Percentiles rank a stretch among this genome's conserved stretches.
These are phyloP conservation scores for Phthorimaea operculella DNA, from an alignment of 1,140 invertebrate genomes.

Conservation along the genomic window DNA sequence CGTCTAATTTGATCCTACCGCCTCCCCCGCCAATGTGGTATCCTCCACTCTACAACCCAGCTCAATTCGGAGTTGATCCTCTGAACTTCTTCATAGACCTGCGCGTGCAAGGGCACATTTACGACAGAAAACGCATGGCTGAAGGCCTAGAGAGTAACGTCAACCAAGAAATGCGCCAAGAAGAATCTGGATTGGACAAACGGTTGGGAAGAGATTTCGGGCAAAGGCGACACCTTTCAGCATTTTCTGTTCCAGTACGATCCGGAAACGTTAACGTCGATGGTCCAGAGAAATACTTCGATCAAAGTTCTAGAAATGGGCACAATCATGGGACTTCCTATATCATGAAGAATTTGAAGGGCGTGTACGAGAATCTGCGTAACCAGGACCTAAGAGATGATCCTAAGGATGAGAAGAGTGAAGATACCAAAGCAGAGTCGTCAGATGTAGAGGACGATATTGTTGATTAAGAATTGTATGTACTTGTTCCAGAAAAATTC, in stretches of 20 bases:
- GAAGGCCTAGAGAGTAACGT: constrained; percentile 42
- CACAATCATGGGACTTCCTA: constrained; percentile 49
- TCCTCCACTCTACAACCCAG: constrained; percentile 75
- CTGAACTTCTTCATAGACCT: constrained; percentile 85
- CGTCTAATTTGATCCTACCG: constrained; percentile 68
- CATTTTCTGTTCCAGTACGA: constrained; percentile 72
- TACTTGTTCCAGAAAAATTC: too few relatives aligned
- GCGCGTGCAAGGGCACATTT: constrained; percentile 82
- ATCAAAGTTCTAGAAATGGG: constrained; percentile 23
- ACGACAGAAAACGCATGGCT: constrained; percentile 74
- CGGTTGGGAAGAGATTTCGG: constrained; percentile 47
- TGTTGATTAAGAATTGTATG: constrained; percentile 31
- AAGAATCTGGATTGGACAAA: constrained; percentile 45
- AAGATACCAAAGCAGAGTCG: constrained; percentile 50
- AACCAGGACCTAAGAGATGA: constrained; percentile 29
- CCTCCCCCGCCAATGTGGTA: constrained; percentile 79
- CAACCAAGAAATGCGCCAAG: constrained; percentile 31
- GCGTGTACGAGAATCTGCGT: constrained; percentile 48
- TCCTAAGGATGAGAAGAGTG: constrained; percentile 28
- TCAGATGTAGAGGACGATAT: constrained; percentile 57
- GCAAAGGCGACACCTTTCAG: constrained; percentile 71
- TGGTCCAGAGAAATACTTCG: constrained; percentile 41
- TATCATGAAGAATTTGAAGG: constrained; percentile 59
- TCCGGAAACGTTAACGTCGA: constrained; percentile 22
- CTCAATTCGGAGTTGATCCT: constrained; percentile 80